A percentile compares a stretch with the other conserved stretches of the same genome.
These are phyloP conservation scores for Brenthis hecate DNA, from an alignment of 2,888 invertebrate genomes.

Conservation along the genomic window DNA sequence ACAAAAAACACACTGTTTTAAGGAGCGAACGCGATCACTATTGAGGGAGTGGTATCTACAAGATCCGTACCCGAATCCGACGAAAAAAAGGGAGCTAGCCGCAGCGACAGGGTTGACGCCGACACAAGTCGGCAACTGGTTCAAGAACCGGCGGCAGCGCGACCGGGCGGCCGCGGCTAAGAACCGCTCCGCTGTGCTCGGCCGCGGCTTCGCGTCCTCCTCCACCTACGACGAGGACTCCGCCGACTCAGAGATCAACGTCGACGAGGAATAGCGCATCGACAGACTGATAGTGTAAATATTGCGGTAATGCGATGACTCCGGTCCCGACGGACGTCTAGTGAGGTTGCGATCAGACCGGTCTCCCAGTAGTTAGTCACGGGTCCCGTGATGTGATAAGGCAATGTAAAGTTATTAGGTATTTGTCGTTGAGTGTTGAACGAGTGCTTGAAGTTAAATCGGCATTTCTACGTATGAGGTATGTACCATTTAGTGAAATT, in stretches of 20 bases:
- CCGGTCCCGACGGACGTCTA: slow-evolving; percentile 44
- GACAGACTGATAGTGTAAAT: slow-evolving; percentile 63
- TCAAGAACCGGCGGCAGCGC: slow-evolving; percentile 98
- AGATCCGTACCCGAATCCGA: slow-evolving; percentile 98
- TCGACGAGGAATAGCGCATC: slow-evolving; percentile 73
- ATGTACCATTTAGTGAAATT: slow-evolving; percentile 60
- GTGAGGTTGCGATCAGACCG: slow-evolving; percentile 49
- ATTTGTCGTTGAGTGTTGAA: slow-evolving; percentile 64
- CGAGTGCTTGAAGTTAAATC: slow-evolving; percentile 65
- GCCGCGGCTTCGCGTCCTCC: slow-evolving; percentile 77
- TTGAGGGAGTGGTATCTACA: slow-evolving; percentile 99
- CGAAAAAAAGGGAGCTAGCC: slow-evolving; percentile 97
- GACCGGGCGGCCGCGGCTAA: slow-evolving; percentile 98
- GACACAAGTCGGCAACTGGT: slow-evolving; percentile 98
- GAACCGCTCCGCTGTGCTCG: slow-evolving; percentile 91
- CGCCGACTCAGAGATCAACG: slow-evolving; percentile 78
- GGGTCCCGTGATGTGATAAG: slow-evolving; percentile 57
- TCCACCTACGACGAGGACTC: slow-evolving; percentile 80
- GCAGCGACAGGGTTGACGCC: slow-evolving; percentile 98
- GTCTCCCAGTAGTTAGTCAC: slow-evolving; percentile 40
- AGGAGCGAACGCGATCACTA: slow-evolving; percentile 96
- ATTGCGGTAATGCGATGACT: slow-evolving; percentile 44
- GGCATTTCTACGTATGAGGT: slow-evolving; percentile 58
- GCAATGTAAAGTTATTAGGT: slow-evolving; percentile 64
- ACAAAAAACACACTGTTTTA: slow-evolving; percentile 99